phyloP scores from a whole-genome alignment of 2,113 vertebrate genomes.

The Ageneiosus marmoratus region DNA sequence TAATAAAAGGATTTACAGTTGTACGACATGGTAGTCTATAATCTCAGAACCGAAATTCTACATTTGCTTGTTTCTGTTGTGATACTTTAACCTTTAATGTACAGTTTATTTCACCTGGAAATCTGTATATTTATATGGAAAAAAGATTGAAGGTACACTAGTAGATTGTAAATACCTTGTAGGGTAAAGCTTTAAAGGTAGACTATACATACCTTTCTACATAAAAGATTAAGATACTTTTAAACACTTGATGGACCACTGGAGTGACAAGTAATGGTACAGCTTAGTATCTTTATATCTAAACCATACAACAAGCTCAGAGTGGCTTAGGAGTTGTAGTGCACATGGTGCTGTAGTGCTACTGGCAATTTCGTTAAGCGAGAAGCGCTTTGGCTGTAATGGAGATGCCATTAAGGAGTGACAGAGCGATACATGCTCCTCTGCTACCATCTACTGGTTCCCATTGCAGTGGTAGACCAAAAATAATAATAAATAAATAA shows the following conservation, averaged over 20 bases:
- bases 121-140: background rate
- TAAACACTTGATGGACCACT: background rate
- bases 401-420: constrained; percentile 1
- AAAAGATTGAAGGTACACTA: background rate
- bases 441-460: constrained; percentile 47
- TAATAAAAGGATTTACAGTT: background rate
- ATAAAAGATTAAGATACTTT: background rate
- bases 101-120: background rate
- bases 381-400: constrained; percentile 2
- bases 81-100: background rate
- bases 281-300: background rate
- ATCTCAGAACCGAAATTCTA: background rate
- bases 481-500: too few species aligned
- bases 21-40: background rate
- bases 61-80: background rate
- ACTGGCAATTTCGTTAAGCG: background rate
- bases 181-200: background rate
- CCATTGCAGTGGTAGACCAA: background rate
- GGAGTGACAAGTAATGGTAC: background rate
- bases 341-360: background rate
- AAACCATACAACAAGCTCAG: background rate
- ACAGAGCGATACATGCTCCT: background rate
- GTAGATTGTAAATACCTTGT: background rate
- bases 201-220: background rate
- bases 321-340: background rate